phyloP scores from a whole-genome alignment of 2,888 invertebrate species.

The Seira musarum region DNA sequence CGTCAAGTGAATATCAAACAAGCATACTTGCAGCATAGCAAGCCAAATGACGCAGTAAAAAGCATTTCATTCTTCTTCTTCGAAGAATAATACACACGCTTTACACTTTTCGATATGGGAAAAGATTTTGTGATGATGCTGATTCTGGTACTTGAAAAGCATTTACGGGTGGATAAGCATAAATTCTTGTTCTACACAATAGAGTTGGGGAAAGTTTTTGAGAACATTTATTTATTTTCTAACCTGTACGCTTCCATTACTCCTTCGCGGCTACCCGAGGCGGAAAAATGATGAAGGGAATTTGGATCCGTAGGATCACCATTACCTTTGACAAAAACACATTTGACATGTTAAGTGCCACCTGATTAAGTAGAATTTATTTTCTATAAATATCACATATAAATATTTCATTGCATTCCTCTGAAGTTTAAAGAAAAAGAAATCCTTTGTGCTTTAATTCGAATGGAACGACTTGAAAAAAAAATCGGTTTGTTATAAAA shows the following conservation, averaged over 20 bases:
- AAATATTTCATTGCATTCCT: too few species aligned
- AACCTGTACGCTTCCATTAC: conserved; percentile 68
- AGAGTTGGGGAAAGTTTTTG: not conserved
- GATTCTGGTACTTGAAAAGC: not conserved
- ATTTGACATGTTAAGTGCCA: conserved; percentile 43
- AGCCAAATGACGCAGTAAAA: conserved; percentile 11
- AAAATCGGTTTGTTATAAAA: too few species aligned
- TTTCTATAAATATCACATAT: too few species aligned
- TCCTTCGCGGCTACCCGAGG: conserved; percentile 70
- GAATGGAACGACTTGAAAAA: too few species aligned
- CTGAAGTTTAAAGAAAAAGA: too few species aligned
- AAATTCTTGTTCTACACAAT: not conserved
- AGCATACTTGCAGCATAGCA: not conserved
- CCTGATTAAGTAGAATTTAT: too few species aligned
- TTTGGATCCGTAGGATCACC: conserved; percentile 72
- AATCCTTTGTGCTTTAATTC: too few species aligned
- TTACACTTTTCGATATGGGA: too few species aligned
- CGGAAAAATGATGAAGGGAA: conserved; percentile 60
- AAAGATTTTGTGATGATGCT: too few species aligned
- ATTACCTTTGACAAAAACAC: conserved; percentile 69
- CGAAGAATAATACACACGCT: too few species aligned
- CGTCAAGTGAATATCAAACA: conserved; percentile 30
- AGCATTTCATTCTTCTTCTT: too few species aligned
- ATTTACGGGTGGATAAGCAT: not conserved
- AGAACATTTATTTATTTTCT: not conserved